Evolutionary conservation across 2,113 vertebrate species (phyloP), one percentile per base, ranked within the genome.

Genomic region (Excalfactoria chinensis): DNA sequence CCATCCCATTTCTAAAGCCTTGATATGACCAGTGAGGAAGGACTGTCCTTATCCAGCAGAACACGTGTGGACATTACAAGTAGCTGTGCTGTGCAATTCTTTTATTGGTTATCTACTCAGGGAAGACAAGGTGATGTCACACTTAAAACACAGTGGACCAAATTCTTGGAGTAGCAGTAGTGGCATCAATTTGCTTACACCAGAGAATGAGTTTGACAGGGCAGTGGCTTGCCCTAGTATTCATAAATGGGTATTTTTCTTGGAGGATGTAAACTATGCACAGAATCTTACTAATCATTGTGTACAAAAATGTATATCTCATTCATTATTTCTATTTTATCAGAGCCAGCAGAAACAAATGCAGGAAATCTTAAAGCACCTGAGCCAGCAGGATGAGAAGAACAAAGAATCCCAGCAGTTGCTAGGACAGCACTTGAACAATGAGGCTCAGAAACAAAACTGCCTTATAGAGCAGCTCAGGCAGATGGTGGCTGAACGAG

Each of bases 261-360:
- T 26, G 34, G 9, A 7, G 13, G 7, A 3, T n/a, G 6, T 44
- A 48, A 51, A 80, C 44, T 22, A 20, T 21, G 7, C 5, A 21
- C 28, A 21, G n/a, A 18, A 8, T 67, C 37, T 71, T 85, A 25
- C 43, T 44, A 32, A 67, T 48, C 5, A 4, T 10, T 37, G 4
- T 58, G 22, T 41, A 20, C 17, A 28, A 35, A 83, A 64, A 18
- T 15, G 13, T 71, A 67, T 10, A 7, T 41, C 34, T 85, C 78
- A 12, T 32, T 66, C n/a, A 1, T 74, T 32, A 18, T 68, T 91
- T 71, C 44, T 75, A 0, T 86, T 92, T 93, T n/a, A 26, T 43
- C 97, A 99, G 99, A 98, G 95, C 83, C 98, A 99, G 91, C 98
- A 99, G 94, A 98, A 97, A 41, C 98, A 98, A 96, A 97, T 99